Evolutionary conservation across 2,888 invertebrate genomes (phyloP).

Genomic region (Coelogynopora nodosa): DNA sequence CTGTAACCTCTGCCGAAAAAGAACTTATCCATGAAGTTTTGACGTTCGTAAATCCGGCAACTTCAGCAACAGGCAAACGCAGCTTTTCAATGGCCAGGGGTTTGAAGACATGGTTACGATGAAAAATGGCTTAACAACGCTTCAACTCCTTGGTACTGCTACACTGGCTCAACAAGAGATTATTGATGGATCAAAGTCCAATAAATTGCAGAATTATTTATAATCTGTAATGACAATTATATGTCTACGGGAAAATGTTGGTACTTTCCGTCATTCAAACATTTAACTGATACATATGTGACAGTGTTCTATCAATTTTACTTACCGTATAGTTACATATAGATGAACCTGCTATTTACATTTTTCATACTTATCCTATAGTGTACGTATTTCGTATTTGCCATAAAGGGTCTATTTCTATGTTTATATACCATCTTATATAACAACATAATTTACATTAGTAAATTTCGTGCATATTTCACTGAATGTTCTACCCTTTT

Average conservation of each 20-base stretch:
- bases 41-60: slow-evolving; percentile 12
- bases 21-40: slow-evolving; percentile 4
- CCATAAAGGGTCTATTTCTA: too few species aligned
- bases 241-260: neutral
- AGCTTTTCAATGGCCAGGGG: slow-evolving; percentile 2
- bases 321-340: neutral
- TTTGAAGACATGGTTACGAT: neutral
- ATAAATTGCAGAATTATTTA: slow-evolving; percentile 16
- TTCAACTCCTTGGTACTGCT: slow-evolving; percentile 19
- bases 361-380: neutral
- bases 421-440: too few species aligned
- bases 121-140: neutral
- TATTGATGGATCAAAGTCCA: neutral
- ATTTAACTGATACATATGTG: neutral
- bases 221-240: slow-evolving; percentile 7
- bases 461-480: too few species aligned
- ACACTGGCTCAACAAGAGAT: neutral
- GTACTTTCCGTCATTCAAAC: slow-evolving; percentile 17
- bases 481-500: too few species aligned
- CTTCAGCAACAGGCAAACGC: slow-evolving; percentile 20
- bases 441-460: too few species aligned
- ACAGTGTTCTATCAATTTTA: slow-evolving; percentile 10
- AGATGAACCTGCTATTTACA: neutral
- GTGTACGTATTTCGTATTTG: neutral
- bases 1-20: neutral